A percentile compares a stretch with the other conserved stretches of the same genome.
Evolutionary conservation across 2,797 vertebrate species (phyloP).

Genomic region (Gymnoscopelus microlampas): DNA sequence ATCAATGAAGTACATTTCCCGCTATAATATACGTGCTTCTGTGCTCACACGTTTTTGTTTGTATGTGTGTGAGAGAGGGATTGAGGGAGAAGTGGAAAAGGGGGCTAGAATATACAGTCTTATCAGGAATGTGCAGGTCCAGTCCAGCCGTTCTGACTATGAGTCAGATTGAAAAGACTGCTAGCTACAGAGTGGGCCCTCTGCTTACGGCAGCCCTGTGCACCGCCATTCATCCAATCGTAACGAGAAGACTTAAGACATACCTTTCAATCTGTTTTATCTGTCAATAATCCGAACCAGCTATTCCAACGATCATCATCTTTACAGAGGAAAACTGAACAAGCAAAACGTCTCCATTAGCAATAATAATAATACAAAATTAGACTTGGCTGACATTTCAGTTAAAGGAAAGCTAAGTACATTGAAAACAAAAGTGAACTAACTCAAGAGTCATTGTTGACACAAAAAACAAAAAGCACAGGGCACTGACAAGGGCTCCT

Average conservation of each 20-base stretch:
- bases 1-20: conserved; percentile 54
- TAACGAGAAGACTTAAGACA: conserved; percentile 49
- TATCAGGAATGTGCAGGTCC: conserved; percentile 75
- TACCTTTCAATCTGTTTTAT: conserved; percentile 23
- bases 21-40: conserved; percentile 22
- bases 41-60: conserved; percentile 37
- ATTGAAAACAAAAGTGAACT: not conserved
- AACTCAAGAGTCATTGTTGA: conserved; percentile 10
- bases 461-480: conserved; percentile 31
- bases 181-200: conserved; percentile 28
- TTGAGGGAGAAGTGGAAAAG: conserved; percentile 13
- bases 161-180: conserved; percentile 50
- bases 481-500: conserved; percentile 17
- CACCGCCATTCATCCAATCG: conserved; percentile 29
- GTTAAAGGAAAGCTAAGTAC: too few species aligned
- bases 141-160: conserved; percentile 49
- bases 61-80: conserved; percentile 23
- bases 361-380: too few species aligned
- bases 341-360: not conserved
- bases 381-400: too few species aligned
- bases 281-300: conserved; percentile 19
- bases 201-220: conserved; percentile 40
- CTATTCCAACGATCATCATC: conserved; percentile 20
- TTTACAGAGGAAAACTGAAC: conserved; percentile 18
- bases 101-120: conserved; percentile 52